Evolutionary conservation across 2,888 invertebrate species (phyloP).

Genomic region (Ichneumoninae sp.): DNA sequence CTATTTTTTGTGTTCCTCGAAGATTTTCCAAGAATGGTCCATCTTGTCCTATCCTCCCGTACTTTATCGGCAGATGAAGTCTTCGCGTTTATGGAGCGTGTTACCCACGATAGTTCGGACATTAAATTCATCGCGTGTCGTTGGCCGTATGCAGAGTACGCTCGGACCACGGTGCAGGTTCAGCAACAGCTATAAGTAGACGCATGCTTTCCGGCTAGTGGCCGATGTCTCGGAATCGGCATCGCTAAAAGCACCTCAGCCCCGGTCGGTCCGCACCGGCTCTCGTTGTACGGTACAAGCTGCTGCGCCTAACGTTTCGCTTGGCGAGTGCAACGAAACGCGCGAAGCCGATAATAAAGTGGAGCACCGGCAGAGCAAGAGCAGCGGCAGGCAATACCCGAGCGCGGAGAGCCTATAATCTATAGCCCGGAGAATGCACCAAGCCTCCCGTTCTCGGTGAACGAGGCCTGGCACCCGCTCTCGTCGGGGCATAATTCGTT

Average conservation of each 20-base stretch:
- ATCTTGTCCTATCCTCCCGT: no score
- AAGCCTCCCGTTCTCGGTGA: constrained; percentile 1
- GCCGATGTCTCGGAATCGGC: constrained; percentile 34
- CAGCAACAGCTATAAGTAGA: constrained; percentile 31
- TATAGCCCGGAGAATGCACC: constrained; percentile 31
- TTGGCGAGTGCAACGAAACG: constrained; percentile 42
- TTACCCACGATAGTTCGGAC: constrained; percentile 7
- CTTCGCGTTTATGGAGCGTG: background rate
- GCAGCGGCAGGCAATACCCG: constrained; percentile 24
- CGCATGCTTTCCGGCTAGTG: constrained; percentile 16
- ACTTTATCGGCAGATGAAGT: background rate
- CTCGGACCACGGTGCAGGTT: constrained; percentile 7
- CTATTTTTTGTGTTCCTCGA: no score
- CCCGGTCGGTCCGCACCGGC: background rate
- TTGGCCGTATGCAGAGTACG: constrained; percentile 17
- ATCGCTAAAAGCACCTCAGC: constrained; percentile 31
- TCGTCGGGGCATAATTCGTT: constrained; percentile 45
- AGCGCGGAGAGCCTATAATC: constrained; percentile 41
- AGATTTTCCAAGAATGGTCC: no score
- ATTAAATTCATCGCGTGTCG: constrained; percentile 38
- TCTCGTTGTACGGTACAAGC: constrained; percentile 30
- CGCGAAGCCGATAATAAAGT: constrained; percentile 60
- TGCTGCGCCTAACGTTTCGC: constrained; percentile 47
- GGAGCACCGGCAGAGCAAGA: constrained; percentile 34
- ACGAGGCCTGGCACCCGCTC: constrained; percentile 20